Evolutionary conservation across 2,797 vertebrate species (phyloP).

Genomic region (Micrastur ruficollis): DNA sequence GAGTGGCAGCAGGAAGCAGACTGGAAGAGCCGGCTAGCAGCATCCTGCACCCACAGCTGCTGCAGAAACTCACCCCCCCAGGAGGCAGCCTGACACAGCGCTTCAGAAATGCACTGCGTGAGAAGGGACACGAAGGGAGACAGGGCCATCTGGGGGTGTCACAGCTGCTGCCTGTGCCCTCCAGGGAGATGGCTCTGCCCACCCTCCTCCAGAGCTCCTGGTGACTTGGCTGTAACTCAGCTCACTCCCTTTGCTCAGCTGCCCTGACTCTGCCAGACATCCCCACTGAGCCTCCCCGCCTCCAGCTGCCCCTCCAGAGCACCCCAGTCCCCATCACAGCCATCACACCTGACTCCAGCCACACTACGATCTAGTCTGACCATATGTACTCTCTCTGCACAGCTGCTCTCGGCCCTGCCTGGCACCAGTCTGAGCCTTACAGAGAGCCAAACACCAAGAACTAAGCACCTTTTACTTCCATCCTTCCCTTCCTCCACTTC

Average conservation of each 20-base stretch:
- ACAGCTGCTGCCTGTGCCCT: background rate
- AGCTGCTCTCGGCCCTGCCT: background rate
- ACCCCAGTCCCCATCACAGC: background rate
- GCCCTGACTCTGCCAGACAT: background rate
- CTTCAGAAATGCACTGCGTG: background rate
- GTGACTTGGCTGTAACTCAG: background rate
- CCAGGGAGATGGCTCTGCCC: background rate
- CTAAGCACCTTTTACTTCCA: background rate
- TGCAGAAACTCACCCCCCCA: slow-evolving; percentile 19
- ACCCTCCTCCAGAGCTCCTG: background rate
- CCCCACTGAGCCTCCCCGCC: background rate
- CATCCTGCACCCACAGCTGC: slow-evolving; percentile 51
- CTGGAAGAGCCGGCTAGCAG: slow-evolving; percentile 34
- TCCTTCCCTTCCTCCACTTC: background rate
- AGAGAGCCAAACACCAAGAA: background rate
- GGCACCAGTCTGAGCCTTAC: background rate
- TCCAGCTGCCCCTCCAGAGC: background rate
- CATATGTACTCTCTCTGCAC: background rate
- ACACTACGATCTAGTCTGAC: background rate
- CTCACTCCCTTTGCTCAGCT: background rate
- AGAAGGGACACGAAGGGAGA: background rate
- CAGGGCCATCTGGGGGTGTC: background rate
- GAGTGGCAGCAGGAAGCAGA: slow-evolving; percentile 43
- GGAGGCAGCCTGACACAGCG: background rate
- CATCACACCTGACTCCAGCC: background rate